Conservation (phyloP, 2,113 vertebrate genomes). For the Nothoprocta pentlandii region DNA sequence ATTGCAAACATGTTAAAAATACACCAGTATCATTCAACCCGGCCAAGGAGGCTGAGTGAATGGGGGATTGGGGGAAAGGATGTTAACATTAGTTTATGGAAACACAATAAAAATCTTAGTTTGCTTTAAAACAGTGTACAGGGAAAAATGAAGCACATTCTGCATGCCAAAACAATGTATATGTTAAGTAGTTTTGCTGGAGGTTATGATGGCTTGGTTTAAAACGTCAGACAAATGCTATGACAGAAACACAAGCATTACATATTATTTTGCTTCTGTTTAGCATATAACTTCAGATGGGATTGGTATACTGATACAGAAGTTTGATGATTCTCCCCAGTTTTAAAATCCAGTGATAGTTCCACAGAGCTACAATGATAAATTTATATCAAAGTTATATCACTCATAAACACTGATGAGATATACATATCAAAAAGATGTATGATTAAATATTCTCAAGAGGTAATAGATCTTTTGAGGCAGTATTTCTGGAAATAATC, state of each 20-base stretch:
- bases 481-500: conserved; percentile 3
- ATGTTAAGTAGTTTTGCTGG: conserved; percentile 50
- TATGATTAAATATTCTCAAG: conserved; percentile 4
- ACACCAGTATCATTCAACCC: background rate
- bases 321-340: background rate
- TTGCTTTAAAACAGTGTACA: conserved; percentile 35
- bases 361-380: background rate
- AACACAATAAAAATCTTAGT: conserved; percentile 26
- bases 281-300: conserved; percentile 22
- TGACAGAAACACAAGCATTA: conserved; percentile 24
- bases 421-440: background rate
- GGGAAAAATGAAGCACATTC: conserved; percentile 30
- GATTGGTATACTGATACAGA: background rate
- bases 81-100: conserved; percentile 29
- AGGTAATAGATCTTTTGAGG: background rate
- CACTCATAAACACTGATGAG: background rate
- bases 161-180: conserved; percentile 25
- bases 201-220: conserved; percentile 24
- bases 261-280: conserved; percentile 19
- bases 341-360: conserved; percentile 22
- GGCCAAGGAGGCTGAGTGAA: conserved; percentile 3
- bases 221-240: conserved; percentile 39
- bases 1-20: conserved; percentile 25
- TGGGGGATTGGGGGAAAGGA: too few species aligned
- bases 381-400: background rate